These are phyloP conservation scores for Leptatherina wallacei DNA, from an alignment of 2,797 vertebrate genomes.

Conservation along the genomic window DNA sequence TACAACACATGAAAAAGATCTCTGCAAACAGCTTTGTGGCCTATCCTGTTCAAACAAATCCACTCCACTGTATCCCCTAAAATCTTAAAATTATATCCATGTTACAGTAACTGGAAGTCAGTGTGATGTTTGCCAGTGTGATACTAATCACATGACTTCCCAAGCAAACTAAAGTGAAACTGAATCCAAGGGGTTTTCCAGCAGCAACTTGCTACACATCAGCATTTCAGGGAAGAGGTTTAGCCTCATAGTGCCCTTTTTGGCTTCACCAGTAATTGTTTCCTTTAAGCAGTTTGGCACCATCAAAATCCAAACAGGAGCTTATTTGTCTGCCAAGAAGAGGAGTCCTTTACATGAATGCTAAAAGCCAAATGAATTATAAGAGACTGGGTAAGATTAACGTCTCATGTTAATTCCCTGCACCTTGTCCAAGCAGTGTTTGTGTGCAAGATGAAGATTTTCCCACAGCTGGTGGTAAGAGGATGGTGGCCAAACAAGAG, in stretches of 20 bases:
- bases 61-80: background rate
- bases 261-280: slow-evolving; percentile 40
- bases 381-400: slow-evolving; percentile 63
- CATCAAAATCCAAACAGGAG: slow-evolving; percentile 27
- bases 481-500: slow-evolving; percentile 31
- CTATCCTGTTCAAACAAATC: slow-evolving; percentile 20
- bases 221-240: slow-evolving; percentile 50
- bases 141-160: slow-evolving; percentile 41
- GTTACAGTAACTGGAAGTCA: slow-evolving; percentile 33
- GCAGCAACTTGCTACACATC: background rate
- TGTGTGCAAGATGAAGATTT: slow-evolving; percentile 51
- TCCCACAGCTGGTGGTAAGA: slow-evolving; percentile 41
- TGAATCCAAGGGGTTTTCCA: slow-evolving; percentile 58
- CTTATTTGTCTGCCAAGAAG: slow-evolving; percentile 59
- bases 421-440: slow-evolving; percentile 25
- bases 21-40: slow-evolving; percentile 19
- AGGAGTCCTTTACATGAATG: slow-evolving; percentile 59
- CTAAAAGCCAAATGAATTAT: slow-evolving; percentile 70
- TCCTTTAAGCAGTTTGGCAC: slow-evolving; percentile 55
- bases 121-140: background rate
- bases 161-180: slow-evolving; percentile 52
- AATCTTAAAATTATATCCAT: background rate
- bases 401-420: background rate
- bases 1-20: background rate
- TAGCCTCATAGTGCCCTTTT: slow-evolving; percentile 13